These are phyloP conservation scores for Ceratitis capitata DNA, from an alignment of 1,140 invertebrate species.

Conservation along the genomic window DNA sequence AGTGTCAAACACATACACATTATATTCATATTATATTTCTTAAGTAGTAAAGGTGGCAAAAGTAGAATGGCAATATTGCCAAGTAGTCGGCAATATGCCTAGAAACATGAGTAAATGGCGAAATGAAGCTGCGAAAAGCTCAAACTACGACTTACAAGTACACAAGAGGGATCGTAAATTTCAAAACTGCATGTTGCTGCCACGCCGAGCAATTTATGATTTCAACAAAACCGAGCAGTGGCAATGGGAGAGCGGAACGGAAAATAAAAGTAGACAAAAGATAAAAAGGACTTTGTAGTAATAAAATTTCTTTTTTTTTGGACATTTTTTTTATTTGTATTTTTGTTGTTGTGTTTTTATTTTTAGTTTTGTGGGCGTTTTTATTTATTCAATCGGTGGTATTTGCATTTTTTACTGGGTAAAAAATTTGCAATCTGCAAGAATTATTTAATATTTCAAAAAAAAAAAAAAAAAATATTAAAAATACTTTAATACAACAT, in stretches of 20 bases:
- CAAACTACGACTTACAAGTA: neutral
- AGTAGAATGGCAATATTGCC: neutral
- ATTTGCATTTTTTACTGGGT: neutral
- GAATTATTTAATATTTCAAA: too few relatives aligned
- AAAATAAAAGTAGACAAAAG: neutral
- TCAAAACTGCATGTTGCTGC: conserved; percentile 17
- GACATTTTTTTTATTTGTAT: neutral
- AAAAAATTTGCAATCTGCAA: neutral
- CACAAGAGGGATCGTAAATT: neutral
- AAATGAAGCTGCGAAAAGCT: neutral
- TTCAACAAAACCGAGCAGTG: conserved; percentile 6
- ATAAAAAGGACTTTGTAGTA: neutral
- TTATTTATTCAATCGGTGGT: neutral
- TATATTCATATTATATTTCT: neutral
- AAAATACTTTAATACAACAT: neutral
- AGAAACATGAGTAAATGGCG: neutral
- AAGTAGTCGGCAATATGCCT: neutral
- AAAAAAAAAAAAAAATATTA: neutral
- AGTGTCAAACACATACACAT: neutral
- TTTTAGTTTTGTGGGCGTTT: neutral
- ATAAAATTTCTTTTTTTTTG: neutral
- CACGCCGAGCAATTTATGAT: conserved; percentile 8
- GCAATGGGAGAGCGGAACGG: neutral
- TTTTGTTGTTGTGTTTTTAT: neutral
- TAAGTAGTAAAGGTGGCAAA: neutral